These are phyloP conservation scores for Andrena chrysosceles DNA, from an alignment of 2,888 invertebrate species.

Conservation along the genomic window DNA sequence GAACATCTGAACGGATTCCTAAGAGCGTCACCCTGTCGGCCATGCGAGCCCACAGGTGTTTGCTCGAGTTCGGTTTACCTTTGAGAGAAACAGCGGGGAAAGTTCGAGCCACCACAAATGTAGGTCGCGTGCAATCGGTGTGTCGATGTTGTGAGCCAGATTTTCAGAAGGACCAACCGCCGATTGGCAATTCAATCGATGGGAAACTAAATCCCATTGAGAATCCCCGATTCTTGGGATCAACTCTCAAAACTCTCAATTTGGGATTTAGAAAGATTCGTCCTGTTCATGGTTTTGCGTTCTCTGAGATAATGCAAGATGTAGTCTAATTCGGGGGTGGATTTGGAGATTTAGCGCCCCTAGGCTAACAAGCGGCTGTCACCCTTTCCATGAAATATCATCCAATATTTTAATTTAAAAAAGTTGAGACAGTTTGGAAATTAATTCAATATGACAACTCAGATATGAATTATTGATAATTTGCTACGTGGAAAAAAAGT, in stretches of 20 bases:
- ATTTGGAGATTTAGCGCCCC: too few relatives aligned
- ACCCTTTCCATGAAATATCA: too few relatives aligned
- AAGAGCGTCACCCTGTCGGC: not conserved
- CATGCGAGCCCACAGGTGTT: slow-evolving; percentile 27
- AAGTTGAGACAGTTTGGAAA: too few relatives aligned
- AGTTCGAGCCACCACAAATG: slow-evolving; percentile 25
- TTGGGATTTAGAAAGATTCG: not conserved
- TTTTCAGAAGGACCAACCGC: not conserved
- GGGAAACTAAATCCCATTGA: too few relatives aligned
- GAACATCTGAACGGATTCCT: slow-evolving; percentile 29
- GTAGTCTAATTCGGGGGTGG: not conserved
- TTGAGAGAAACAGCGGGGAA: slow-evolving; percentile 25
- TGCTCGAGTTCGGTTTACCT: slow-evolving; percentile 32
- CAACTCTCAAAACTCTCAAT: too few relatives aligned
- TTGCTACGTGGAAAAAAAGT: too few relatives aligned
- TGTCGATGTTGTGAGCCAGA: slow-evolving; percentile 9
- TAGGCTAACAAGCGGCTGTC: too few relatives aligned
- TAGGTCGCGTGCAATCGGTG: slow-evolving; percentile 43
- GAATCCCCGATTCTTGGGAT: too few relatives aligned
- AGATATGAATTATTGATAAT: too few relatives aligned
- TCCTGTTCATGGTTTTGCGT: not conserved
- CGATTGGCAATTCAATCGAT: not conserved
- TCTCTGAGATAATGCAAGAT: not conserved
- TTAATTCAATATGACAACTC: too few relatives aligned
- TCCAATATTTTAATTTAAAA: too few relatives aligned